Percentiles rank a stretch among this genome's conserved stretches.
Conservation (phyloP, 1,140 invertebrate species). For the Macrotrachela quadricornifera region DNA sequence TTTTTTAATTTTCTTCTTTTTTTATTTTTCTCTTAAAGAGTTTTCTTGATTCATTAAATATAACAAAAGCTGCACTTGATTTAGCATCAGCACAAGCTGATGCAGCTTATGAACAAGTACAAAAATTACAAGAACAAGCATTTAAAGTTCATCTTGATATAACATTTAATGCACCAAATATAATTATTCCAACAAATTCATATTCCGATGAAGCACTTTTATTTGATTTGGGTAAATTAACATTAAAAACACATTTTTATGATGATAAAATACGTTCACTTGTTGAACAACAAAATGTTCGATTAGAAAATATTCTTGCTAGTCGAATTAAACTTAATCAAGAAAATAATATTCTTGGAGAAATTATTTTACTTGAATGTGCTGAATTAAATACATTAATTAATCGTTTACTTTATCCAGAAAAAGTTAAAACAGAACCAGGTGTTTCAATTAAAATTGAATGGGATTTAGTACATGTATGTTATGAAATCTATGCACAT, state of each 20-base stretch:
- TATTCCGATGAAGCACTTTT: neutral
- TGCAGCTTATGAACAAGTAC: neutral
- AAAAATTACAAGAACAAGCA: neutral
- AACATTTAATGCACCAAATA: constrained; percentile 1
- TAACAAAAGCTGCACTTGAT: neutral
- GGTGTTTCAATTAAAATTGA: no score
- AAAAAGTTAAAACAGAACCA: neutral
- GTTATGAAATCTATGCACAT: no score
- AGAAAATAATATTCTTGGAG: no score
- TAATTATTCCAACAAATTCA: neutral
- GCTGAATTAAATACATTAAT: neutral
- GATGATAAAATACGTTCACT: no score
- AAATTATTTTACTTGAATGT: constrained; percentile 3
- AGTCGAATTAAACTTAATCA: no score
- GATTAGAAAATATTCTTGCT: no score
- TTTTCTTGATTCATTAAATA: neutral
- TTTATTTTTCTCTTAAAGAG: neutral
- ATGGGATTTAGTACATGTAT: no score
- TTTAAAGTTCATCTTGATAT: constrained; percentile 4
- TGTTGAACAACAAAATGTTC: no score
- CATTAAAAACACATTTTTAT: neutral
- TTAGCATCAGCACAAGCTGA: neutral
- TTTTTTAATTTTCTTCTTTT: neutral
- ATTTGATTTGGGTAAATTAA: constrained; percentile 5
- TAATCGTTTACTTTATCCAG: neutral